These are phyloP conservation scores for Montipora cactus DNA, from an alignment of 64 coral and sea anemone species.

Conservation along the genomic window DNA sequence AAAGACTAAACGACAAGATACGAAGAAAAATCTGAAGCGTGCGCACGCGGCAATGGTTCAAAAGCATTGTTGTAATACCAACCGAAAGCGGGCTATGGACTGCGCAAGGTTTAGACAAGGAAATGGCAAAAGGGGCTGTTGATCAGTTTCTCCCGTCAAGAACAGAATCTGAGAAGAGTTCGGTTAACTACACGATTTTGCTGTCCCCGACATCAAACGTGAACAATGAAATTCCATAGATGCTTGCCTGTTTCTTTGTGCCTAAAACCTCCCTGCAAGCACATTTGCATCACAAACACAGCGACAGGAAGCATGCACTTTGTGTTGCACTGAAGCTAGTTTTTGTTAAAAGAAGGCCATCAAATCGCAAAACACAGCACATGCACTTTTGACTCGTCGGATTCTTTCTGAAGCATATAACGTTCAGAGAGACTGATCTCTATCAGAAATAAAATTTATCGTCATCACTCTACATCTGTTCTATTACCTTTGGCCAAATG, in stretches of 20 bases:
- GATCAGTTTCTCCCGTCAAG: neutral
- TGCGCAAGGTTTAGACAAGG: neutral
- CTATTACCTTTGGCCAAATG: neutral
- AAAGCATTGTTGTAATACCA: neutral
- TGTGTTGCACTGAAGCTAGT: too few species aligned
- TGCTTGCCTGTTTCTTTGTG: too few species aligned
- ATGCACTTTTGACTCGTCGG: neutral
- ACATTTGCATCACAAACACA: too few species aligned
- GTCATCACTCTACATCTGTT: neutral
- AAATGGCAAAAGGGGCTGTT: slow-evolving; percentile 19
- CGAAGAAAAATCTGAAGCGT: slow-evolving; percentile 29
- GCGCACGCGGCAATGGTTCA: neutral
- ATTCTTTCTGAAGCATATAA: neutral
- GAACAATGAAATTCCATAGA: too few species aligned
- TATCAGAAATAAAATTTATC: neutral
- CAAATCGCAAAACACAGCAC: too few species aligned
- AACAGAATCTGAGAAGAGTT: too few species aligned
- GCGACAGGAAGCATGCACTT: too few species aligned
- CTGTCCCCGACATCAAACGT: too few species aligned
- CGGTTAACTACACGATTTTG: too few species aligned
- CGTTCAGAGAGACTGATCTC: neutral
- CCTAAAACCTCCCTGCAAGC: too few species aligned
- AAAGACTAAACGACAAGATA: slow-evolving; percentile 13
- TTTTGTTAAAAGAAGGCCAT: too few species aligned
- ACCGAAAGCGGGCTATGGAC: slow-evolving; percentile 39